These are phyloP conservation scores for Paracentrotus lividus DNA, from an alignment of 53 echinoderm and acorn worm species.

Conservation along the genomic window DNA sequence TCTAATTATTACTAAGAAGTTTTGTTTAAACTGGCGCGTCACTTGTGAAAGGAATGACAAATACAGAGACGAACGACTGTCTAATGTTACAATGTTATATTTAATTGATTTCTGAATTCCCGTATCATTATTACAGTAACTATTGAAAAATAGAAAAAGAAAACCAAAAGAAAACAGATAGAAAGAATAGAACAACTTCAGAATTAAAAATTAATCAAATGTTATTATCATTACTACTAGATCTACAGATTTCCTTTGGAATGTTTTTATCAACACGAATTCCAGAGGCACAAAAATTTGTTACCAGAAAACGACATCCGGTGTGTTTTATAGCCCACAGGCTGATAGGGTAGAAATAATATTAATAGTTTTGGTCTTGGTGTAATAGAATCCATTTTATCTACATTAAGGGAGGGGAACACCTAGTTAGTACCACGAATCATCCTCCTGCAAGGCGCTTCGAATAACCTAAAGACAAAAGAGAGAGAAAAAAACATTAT, in stretches of 20 bases:
- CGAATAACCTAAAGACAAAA: constrained; percentile 32
- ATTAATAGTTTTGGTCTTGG: constrained; percentile 5
- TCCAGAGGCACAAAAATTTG: constrained; percentile 28
- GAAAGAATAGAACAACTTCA: no score
- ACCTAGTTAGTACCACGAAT: constrained; percentile 36
- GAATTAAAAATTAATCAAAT: no score
- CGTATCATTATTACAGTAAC: no score
- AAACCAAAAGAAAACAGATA: no score
- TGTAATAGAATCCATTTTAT: constrained; percentile 15
- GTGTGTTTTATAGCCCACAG: not conserved
- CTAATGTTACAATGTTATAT: no score
- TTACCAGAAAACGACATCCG: constrained; percentile 23
- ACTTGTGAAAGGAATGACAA: no score
- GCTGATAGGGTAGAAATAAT: not conserved
- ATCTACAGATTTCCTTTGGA: not conserved
- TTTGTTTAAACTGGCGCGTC: no score
- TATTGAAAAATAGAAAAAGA: no score
- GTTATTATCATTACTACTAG: no score
- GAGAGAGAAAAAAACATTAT: not conserved
- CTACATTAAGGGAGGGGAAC: not conserved
- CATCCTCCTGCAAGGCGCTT: constrained; percentile 39
- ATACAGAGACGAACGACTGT: no score
- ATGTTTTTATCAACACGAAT: not conserved
- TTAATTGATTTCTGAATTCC: no score
- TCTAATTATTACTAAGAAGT: no score